phyloP scores from a whole-genome alignment of 2,888 invertebrate species.

The Himalopsyche japonica region DNA sequence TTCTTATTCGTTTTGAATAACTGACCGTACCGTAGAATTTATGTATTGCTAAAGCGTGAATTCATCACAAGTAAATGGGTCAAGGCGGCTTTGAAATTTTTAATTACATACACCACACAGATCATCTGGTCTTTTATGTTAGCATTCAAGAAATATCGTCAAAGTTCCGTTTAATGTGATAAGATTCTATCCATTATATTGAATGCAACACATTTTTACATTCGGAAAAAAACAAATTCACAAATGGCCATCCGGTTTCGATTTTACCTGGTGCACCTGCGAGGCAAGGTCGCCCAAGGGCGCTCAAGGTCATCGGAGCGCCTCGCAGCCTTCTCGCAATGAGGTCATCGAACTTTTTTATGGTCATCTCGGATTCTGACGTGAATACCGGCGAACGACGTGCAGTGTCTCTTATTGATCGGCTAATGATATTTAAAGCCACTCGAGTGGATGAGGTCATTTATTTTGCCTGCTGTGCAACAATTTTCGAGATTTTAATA shows the following conservation, averaged over 20 bases:
- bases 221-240: background rate
- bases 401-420: background rate
- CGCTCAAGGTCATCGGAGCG: slow-evolving; percentile 16
- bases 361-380: background rate
- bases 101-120: too few species aligned
- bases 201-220: background rate
- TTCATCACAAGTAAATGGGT: too few species aligned
- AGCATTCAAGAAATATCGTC: too few species aligned
- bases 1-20: too few species aligned
- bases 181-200: too few species aligned
- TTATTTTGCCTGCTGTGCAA: background rate
- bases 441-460: background rate
- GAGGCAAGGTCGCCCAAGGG: slow-evolving; percentile 32
- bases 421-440: background rate
- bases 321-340: background rate
- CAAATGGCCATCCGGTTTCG: slow-evolving; percentile 23
- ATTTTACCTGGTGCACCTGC: slow-evolving; percentile 11
- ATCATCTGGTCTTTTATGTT: too few species aligned
- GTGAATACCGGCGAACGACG: background rate
- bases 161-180: too few species aligned
- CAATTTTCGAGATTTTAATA: background rate
- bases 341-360: background rate
- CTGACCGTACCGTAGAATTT: too few species aligned
- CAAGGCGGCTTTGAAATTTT: too few species aligned
- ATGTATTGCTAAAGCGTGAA: too few species aligned